phyloP scores from a whole-genome alignment of 2,797 vertebrate genomes.

The Thaleichthys pacificus region DNA sequence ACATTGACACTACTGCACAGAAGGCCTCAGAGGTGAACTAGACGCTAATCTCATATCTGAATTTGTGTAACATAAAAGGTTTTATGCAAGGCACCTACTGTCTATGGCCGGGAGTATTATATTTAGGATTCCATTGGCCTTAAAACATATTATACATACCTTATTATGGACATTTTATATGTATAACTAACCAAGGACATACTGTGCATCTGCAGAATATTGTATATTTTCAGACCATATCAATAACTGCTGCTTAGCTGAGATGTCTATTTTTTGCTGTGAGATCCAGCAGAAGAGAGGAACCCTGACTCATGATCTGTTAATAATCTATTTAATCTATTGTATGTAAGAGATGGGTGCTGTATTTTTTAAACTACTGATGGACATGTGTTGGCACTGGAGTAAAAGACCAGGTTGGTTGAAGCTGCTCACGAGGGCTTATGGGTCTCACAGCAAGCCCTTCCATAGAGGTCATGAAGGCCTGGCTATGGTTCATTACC shows the following conservation, averaged over 20 bases:
- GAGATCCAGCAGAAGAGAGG: conserved; percentile 16
- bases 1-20: conserved; percentile 3
- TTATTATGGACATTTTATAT: not conserved
- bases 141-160: not conserved
- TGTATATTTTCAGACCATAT: conserved; percentile 35
- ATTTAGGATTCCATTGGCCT: not conserved
- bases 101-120: not conserved
- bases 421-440: not conserved
- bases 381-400: conserved; percentile 33
- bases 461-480: not conserved
- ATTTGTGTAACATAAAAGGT: not conserved
- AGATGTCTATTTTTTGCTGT: conserved; percentile 34
- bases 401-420: conserved; percentile 24
- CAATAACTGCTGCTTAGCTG: conserved; percentile 19
- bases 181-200: not conserved
- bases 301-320: not conserved
- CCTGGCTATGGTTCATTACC: not conserved
- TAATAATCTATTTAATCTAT: not conserved
- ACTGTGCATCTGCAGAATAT: conserved; percentile 12
- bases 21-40: not conserved
- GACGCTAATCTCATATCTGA: not conserved
- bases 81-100: not conserved
- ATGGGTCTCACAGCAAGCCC: not conserved
- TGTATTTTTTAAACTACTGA: conserved; percentile 26
- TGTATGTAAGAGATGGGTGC: conserved; percentile 13